A percentile compares a stretch with the other conserved stretches of the same genome.
These are phyloP conservation scores for Ischnus inquisitorius DNA, from an alignment of 2,888 invertebrate genomes.

Conservation along the genomic window DNA sequence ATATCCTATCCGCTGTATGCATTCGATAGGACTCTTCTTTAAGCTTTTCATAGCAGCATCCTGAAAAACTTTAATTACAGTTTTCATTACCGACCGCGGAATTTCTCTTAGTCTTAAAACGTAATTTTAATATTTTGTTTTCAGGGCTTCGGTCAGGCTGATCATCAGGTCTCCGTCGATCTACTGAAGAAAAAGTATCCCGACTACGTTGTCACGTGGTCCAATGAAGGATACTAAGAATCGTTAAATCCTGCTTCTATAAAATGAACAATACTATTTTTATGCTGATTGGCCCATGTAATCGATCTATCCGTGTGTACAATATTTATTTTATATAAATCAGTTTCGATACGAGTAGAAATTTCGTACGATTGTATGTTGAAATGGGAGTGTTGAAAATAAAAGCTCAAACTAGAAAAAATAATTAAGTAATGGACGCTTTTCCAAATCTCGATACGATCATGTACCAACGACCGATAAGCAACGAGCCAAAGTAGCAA, in stretches of 20 bases:
- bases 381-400: constrained; percentile 28
- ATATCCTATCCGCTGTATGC: no score
- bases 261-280: constrained; percentile 27
- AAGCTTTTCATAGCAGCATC: no score
- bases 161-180: constrained; percentile 92
- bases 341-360: constrained; percentile 1
- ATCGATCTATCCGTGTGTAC: neutral
- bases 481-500: neutral
- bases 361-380: constrained; percentile 1
- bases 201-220: constrained; percentile 92
- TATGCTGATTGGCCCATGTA: neutral
- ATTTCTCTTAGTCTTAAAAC: no score
- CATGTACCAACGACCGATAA: neutral
- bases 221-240: constrained; percentile 92
- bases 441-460: neutral
- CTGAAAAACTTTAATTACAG: no score
- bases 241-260: constrained; percentile 7
- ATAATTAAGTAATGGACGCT: neutral
- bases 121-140: constrained; percentile 74
- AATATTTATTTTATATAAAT: constrained; percentile 16
- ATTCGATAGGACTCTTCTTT: no score
- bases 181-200: constrained; percentile 91
- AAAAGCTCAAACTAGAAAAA: constrained; percentile 7
- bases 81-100: no score
- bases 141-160: constrained; percentile 95